phyloP scores from a whole-genome alignment of 2,797 vertebrate species.

The Cyclura pinguis region DNA sequence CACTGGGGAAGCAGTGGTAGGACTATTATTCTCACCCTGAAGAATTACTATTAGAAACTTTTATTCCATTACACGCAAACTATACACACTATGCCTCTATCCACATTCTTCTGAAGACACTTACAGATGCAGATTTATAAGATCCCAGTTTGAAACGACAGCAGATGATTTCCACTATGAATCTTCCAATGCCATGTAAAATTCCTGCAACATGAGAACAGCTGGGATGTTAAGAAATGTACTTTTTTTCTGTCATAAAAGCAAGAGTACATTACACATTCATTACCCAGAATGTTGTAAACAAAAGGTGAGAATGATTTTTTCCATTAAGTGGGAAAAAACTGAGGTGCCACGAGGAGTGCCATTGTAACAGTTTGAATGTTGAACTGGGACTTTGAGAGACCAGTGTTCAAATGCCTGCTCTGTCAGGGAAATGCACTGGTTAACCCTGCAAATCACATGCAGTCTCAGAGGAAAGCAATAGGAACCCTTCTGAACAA shows the following conservation, averaged over 20 bases:
- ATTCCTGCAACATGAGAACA: slow-evolving; percentile 84
- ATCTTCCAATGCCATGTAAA: slow-evolving; percentile 92
- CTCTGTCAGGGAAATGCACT: too few relatives aligned
- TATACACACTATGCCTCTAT: neutral
- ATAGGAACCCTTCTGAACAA: too few relatives aligned
- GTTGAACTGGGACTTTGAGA: too few relatives aligned
- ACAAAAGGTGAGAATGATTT: neutral
- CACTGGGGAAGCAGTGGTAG: too few relatives aligned
- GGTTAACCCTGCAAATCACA: too few relatives aligned
- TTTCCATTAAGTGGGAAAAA: neutral
- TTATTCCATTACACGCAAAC: neutral
- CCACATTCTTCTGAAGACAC: slow-evolving; percentile 38
- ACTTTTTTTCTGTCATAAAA: neutral
- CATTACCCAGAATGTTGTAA: neutral
- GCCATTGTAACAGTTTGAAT: too few relatives aligned
- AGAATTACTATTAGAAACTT: neutral
- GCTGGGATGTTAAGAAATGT: neutral
- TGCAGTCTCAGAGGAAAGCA: too few relatives aligned
- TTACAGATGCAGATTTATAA: slow-evolving; percentile 81
- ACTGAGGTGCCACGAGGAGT: too few relatives aligned
- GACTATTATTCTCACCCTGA: neutral
- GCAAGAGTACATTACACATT: neutral
- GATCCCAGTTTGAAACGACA: slow-evolving; percentile 93
- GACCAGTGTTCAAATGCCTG: too few relatives aligned
- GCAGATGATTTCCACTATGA: slow-evolving; percentile 91